Evolutionary conservation across 2,113 vertebrate genomes (phyloP).

Genomic region (Thryonomys swinderianus): DNA sequence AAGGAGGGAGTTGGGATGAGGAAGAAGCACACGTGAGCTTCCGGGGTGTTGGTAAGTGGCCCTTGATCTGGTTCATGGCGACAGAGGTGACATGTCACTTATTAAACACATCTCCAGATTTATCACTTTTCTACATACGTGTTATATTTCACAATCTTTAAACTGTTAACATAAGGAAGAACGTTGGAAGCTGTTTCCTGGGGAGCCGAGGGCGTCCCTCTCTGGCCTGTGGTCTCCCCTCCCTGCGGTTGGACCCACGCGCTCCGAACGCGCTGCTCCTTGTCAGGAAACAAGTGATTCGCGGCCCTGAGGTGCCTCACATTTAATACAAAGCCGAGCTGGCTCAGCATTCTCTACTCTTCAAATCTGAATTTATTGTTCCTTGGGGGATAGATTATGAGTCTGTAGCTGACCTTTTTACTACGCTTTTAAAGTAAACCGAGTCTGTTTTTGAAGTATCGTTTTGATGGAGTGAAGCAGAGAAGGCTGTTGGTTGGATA

Average conservation of each 20-base stretch:
- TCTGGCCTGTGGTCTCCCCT: not conserved
- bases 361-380: slow-evolving; percentile 66
- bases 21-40: not conserved
- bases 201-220: not conserved
- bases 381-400: slow-evolving; percentile 39
- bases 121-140: not conserved
- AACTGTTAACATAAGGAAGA: not conserved
- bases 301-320: not conserved
- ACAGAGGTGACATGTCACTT: not conserved
- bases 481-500: slow-evolving; percentile 58
- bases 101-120: slow-evolving; percentile 16
- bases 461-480: slow-evolving; percentile 70
- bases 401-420: slow-evolving; percentile 48
- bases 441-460: slow-evolving; percentile 58
- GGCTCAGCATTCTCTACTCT: slow-evolving; percentile 39
- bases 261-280: not conserved
- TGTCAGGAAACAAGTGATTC: not conserved
- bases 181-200: not conserved
- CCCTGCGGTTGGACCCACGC: not conserved
- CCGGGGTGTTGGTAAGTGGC: not conserved
- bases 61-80: not conserved
- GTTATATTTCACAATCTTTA: slow-evolving; percentile 49
- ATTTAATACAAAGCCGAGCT: slow-evolving; percentile 13
- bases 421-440: slow-evolving; percentile 56
- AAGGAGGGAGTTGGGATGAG: not conserved